Base-by-base conservation (phyloP, 2,888 invertebrate species). In the Idaea straminata region DNA sequence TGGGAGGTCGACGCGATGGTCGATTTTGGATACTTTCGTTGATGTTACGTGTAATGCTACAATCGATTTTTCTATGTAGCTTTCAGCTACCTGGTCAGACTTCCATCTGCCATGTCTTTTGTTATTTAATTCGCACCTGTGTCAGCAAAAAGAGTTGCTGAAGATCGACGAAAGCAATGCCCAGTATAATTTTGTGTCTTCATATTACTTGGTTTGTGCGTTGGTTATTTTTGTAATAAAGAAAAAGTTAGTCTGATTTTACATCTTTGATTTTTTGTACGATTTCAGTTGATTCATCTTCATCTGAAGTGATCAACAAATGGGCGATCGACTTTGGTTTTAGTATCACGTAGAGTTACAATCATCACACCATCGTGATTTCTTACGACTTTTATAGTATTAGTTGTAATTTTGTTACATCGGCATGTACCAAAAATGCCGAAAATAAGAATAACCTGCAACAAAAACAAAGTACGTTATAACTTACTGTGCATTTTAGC, bases 401-500 rank as follows among this genome's bases (percentile, higher is more conserved):
- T 61, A 38, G 67, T 64, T n/a, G 61, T 25, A 10, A 69, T 15
- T 65, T 70, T 68, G 16, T 15, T 66, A 57, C 64, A 58, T n/a
- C 67, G 60, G 34, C 69, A 71, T 57, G 69, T 67, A 13, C 66
- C 68, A n/a, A 61, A 58, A 38, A 68, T 61, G 36, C 70, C 69
- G 13, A 70, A 66, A 57, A 70, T 70, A 35, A 71, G 64, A 61
- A 57, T 61, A 35, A 66, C 68, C 65, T 68, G 64, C 25, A 66
- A 68, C 61, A 65, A 63, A 70, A 61, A 35, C 57, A n/a, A n/a
- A 57, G 15, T n/a, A 62, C n/a, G 15, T 58, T 62, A 25, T 25
- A 25, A 25, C 25, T 25, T 25, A 25, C 25, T 58, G 38, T 59
- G 60, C 60, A 60, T 35, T 63, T 60, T 15, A 63, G 59, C 59